Percentiles rank a stretch among this genome's conserved stretches.
Conservation (phyloP, 2,113 vertebrate species). For the Okapia johnstoni region DNA sequence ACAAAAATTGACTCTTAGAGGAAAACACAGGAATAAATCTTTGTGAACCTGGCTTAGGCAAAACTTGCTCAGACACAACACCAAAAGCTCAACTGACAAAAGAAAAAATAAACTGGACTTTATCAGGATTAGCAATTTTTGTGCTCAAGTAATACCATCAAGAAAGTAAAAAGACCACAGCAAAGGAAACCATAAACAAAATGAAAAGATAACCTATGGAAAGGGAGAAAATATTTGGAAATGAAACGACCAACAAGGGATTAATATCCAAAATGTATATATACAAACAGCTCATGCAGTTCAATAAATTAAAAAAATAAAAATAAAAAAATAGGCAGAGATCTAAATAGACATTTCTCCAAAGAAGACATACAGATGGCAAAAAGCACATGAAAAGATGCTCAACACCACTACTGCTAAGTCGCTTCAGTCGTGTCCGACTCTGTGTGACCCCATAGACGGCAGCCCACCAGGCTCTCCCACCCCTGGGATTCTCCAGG, state of each 20-base stretch:
- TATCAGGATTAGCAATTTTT: not conserved
- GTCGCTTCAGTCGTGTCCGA: too few species aligned
- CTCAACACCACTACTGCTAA: not conserved
- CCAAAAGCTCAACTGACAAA: not conserved
- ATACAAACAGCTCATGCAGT: not conserved
- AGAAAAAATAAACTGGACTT: not conserved
- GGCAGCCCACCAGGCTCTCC: too few species aligned
- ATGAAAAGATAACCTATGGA: not conserved
- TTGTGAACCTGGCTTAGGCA: not conserved
- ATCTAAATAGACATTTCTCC: not conserved
- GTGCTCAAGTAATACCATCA: not conserved
- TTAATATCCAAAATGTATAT: not conserved
- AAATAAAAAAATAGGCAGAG: not conserved
- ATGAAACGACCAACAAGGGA: not conserved
- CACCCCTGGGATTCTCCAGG: too few species aligned
- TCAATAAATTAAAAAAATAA: not conserved
- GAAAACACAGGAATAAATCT: not conserved
- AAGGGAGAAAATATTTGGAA: not conserved
- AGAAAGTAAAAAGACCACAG: not conserved
- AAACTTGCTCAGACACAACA: not conserved
- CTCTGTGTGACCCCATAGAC: too few species aligned
- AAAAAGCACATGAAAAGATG: not conserved
- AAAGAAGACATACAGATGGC: not conserved
- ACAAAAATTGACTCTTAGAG: not conserved
- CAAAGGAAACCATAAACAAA: not conserved